These are phyloP conservation scores for Dryocosmus kuriphilus DNA, from an alignment of 2,888 invertebrate genomes.

Conservation along the genomic window DNA sequence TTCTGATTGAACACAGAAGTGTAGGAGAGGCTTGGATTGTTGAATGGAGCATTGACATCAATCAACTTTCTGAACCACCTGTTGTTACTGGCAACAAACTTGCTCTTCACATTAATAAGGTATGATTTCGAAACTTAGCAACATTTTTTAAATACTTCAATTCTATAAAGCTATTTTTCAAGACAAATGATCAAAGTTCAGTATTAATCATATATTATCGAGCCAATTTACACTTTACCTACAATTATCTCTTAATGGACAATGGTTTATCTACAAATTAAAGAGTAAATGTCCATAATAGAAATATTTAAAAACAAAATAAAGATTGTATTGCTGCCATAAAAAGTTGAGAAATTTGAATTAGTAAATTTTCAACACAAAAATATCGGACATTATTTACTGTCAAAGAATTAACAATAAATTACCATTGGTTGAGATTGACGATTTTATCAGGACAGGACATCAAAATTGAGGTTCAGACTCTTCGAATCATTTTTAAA, in stretches of 20 bases:
- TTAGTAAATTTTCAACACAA: background rate
- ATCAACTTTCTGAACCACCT: slow-evolving; percentile 86
- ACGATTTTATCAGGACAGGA: no score
- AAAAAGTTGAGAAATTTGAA: background rate
- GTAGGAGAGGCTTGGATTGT: slow-evolving; percentile 87
- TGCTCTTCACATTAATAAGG: slow-evolving; percentile 87
- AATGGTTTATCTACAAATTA: background rate
- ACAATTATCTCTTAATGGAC: background rate
- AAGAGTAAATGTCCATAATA: background rate
- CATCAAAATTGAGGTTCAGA: no score
- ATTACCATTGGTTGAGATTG: no score
- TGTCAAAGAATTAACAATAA: no score
- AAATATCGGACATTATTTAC: no score
- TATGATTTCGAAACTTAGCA: slow-evolving; percentile 76
- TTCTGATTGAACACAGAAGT: slow-evolving; percentile 84
- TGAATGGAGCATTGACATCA: slow-evolving; percentile 86
- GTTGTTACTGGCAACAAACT: slow-evolving; percentile 81
- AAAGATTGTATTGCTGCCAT: background rate
- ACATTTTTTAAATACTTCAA: background rate
- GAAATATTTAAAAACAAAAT: background rate
- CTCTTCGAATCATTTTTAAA: no score
- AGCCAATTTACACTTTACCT: background rate
- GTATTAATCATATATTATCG: background rate
- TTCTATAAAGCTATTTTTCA: background rate
- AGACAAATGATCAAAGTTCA: background rate